Percentiles rank a stretch among this genome's conserved stretches.
These are phyloP conservation scores for Xylocampa areola DNA, from an alignment of 2,888 invertebrate species.

Conservation along the genomic window DNA sequence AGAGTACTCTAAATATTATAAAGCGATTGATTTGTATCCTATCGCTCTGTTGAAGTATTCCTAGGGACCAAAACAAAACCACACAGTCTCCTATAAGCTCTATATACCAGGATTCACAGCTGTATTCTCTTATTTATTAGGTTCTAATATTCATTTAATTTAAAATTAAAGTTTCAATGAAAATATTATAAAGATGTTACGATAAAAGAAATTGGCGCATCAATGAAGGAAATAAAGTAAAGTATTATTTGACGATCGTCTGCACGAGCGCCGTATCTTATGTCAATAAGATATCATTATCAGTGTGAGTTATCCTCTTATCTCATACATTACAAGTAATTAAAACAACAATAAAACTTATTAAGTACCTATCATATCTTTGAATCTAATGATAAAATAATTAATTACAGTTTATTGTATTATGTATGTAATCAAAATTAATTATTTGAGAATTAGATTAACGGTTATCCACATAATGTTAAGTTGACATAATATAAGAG, in stretches of 20 bases:
- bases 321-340: conserved; percentile 28
- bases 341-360: conserved; percentile 26
- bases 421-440: neutral
- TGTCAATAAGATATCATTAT: conserved; percentile 11
- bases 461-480: neutral
- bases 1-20: too few relatives aligned
- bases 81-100: too few relatives aligned
- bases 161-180: too few relatives aligned
- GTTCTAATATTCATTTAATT: too few relatives aligned
- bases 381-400: conserved; percentile 13
- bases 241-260: neutral
- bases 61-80: too few relatives aligned
- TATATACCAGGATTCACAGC: too few relatives aligned
- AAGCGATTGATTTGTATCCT: too few relatives aligned
- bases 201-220: neutral
- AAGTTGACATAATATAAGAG: neutral
- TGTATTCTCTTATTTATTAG: too few relatives aligned
- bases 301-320: conserved; percentile 26
- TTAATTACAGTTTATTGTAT: conserved; percentile 22
- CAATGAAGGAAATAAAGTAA: neutral
- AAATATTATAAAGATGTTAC: too few relatives aligned
- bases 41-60: too few relatives aligned
- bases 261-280: conserved; percentile 25
- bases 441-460: conserved; percentile 1
- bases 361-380: conserved; percentile 13